Evolutionary conservation across 1,140 invertebrate species (phyloP), one percentile per base, ranked within the genome.

Genomic region (Brachystomella parvula): DNA sequence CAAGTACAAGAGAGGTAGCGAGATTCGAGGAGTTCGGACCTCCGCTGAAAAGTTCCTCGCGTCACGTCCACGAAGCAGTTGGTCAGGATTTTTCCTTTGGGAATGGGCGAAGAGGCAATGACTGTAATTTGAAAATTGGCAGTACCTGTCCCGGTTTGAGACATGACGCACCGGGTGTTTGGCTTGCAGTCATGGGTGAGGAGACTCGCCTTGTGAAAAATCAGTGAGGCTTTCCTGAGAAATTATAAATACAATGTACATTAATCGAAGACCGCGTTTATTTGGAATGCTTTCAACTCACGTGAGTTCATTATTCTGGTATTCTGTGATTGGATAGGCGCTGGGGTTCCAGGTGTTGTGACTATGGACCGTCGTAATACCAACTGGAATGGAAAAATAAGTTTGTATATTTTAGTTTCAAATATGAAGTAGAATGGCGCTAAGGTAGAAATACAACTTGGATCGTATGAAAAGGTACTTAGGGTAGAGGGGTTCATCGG

Each of bases 101-200:
- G 79, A 60, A 92, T 82, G 33, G 81, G 79, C 0, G 83, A 74
- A 2, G 87, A 84, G 3, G 88, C 84, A 69, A 87, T 81, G 19
- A 91, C 81, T 70, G 81, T 81, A 1, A 90, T 82, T 12, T 47
- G 63, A 61, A 72, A 39, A 62, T 44, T 44, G 32, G 9, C 60
- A 39, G 30, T 44, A 12, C 26, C 30, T 29, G 15, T 17, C 21
- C 30, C 26, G 6, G 26, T 59, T 31, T 62, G 60, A 44, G 60
- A 39, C 35, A 62, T 62, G 15, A 35, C 24, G 21, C 60, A 62
- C 3, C 32, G 58, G 28, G 89, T 89, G 74, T 92, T 92, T 2
- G 89, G 87, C 0, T 89, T 83, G 75, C 90, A 93, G 69, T 83
- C 86, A 75, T 92, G 89, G 0, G 87, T 87, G 66, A 91, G 79